phyloP scores from a whole-genome alignment of 2,797 vertebrate species.

The Carapus acus region DNA sequence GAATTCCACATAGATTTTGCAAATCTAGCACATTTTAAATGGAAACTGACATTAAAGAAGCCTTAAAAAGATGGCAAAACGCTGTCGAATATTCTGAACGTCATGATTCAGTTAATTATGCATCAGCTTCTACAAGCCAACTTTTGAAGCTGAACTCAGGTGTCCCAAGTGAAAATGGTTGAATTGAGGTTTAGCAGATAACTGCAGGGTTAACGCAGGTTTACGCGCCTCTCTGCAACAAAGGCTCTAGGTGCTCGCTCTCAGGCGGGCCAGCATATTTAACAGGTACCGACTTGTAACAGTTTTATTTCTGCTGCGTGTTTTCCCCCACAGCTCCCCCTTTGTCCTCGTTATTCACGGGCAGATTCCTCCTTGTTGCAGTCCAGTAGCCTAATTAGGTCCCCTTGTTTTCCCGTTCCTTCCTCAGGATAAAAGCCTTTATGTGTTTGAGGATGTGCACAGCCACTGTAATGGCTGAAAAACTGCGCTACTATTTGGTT shows the following conservation, averaged over 20 bases:
- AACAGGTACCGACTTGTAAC: too few species aligned
- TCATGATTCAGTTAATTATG: too few species aligned
- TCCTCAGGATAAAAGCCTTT: conserved; percentile 33
- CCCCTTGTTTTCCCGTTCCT: conserved; percentile 23
- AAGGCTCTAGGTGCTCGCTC: background rate
- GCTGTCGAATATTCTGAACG: too few species aligned
- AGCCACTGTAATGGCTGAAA: conserved; percentile 36
- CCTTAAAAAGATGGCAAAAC: too few species aligned
- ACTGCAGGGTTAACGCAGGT: background rate
- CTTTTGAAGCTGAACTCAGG: background rate
- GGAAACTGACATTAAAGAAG: too few species aligned
- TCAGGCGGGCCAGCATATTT: too few species aligned
- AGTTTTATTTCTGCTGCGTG: too few species aligned
- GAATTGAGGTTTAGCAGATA: background rate
- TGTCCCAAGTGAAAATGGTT: background rate
- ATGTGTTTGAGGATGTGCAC: conserved; percentile 36
- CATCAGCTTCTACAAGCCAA: background rate
- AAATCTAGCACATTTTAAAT: too few species aligned
- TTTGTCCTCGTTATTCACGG: too few species aligned
- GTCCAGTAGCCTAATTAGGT: conserved; percentile 13
- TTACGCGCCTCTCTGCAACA: background rate
- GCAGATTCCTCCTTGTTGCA: conserved; percentile 12
- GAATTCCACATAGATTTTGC: too few species aligned
- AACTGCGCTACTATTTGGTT: conserved; percentile 37
- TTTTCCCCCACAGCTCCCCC: too few species aligned